Conservation (phyloP, 1,140 invertebrate genomes). For the Anastatus disparis region DNA sequence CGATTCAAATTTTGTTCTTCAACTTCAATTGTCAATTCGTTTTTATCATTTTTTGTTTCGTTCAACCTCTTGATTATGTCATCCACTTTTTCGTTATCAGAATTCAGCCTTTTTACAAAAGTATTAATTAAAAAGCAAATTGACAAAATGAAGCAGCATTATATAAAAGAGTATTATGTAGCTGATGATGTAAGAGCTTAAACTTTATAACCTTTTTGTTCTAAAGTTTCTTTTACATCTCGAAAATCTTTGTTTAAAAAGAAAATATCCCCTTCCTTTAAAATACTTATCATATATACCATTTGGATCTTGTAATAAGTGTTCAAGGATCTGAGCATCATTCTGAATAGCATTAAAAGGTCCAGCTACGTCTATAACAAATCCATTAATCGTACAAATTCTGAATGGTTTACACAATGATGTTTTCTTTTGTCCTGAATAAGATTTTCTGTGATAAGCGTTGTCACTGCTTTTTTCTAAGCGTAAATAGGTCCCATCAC, state of each 20-base stretch:
- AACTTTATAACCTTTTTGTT: slow-evolving; percentile 44
- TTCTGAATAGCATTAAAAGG: slow-evolving; percentile 46
- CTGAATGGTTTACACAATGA: slow-evolving; percentile 50
- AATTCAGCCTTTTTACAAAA: slow-evolving; percentile 43
- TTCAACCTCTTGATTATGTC: slow-evolving; percentile 38
- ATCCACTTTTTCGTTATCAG: slow-evolving; percentile 32
- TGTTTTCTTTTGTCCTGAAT: slow-evolving; percentile 47
- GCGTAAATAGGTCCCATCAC: slow-evolving; percentile 37
- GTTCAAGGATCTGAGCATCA: slow-evolving; percentile 47
- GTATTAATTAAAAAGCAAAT: slow-evolving; percentile 44
- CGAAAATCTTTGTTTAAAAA: slow-evolving; percentile 52
- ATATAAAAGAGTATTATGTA: slow-evolving; percentile 49
- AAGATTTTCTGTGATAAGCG: slow-evolving; percentile 21
- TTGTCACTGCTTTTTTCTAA: slow-evolving; percentile 31
- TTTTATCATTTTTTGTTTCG: slow-evolving; percentile 27
- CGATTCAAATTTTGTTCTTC: slow-evolving; percentile 40
- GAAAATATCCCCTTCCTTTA: slow-evolving; percentile 40
- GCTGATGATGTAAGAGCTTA: slow-evolving; percentile 44
- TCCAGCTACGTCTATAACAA: slow-evolving; percentile 44
- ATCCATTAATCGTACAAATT: slow-evolving; percentile 50
- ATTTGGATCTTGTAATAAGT: slow-evolving; percentile 30
- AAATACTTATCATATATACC: slow-evolving; percentile 17
- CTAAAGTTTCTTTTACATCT: slow-evolving; percentile 43
- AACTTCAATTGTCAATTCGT: slow-evolving; percentile 40
- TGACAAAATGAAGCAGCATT: slow-evolving; percentile 31